phyloP scores from a whole-genome alignment of 2,888 invertebrate genomes.

The Scotopteryx bipunctaria region DNA sequence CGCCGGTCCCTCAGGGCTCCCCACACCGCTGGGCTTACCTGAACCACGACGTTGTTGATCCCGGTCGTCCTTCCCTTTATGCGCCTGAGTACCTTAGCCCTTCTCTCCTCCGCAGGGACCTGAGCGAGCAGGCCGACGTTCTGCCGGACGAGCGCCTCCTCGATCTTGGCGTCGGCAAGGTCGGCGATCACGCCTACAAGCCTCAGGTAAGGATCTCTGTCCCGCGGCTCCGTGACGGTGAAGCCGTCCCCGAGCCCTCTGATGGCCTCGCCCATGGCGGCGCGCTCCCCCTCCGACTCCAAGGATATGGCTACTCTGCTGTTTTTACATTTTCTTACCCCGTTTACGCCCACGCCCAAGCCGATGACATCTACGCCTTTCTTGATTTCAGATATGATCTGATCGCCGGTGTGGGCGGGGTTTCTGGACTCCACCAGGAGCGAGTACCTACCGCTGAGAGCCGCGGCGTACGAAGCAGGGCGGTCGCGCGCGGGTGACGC shows the following conservation, averaged over 20 bases:
- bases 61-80: not conserved
- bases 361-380: not conserved
- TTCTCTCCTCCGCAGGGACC: not conserved
- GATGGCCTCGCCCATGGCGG: not conserved
- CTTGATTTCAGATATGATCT: not conserved
- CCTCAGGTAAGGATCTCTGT: not conserved
- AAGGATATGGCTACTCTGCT: not conserved
- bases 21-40: slow-evolving; percentile 5
- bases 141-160: not conserved
- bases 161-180: not conserved
- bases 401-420: not conserved
- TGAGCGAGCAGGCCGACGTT: not conserved
- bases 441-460: not conserved
- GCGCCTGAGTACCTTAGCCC: not conserved
- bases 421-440: not conserved
- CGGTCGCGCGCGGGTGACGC: too few species aligned
- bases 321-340: not conserved
- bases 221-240: not conserved
- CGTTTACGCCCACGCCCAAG: not conserved
- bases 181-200: not conserved
- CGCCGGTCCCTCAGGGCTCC: not conserved
- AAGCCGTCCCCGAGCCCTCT: not conserved
- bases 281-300: not conserved
- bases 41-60: not conserved
- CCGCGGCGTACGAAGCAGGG: not conserved